phyloP scores from a whole-genome alignment of 2,888 invertebrate species.

The Blomia tropicalis region DNA sequence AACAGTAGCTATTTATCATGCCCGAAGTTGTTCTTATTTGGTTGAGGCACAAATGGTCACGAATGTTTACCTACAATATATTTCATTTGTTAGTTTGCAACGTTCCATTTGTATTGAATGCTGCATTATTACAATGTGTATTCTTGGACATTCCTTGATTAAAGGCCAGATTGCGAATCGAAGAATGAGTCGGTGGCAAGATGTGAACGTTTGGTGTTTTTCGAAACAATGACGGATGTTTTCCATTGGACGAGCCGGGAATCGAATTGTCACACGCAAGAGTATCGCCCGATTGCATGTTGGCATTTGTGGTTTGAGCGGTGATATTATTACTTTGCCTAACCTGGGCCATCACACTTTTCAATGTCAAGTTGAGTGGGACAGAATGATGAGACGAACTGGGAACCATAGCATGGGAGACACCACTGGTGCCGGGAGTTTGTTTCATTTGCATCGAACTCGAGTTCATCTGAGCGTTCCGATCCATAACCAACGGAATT shows the following conservation, averaged over 20 bases:
- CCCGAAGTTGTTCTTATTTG: neutral
- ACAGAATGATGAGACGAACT: constrained; percentile 4
- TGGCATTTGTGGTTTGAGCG: neutral
- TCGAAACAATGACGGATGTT: constrained; percentile 3
- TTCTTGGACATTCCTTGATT: neutral
- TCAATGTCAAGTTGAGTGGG: constrained; percentile 8
- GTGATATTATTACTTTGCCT: neutral
- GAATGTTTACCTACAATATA: neutral
- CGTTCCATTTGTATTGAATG: constrained; percentile 2
- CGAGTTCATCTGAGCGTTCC: neutral
- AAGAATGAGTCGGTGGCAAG: constrained; percentile 14
- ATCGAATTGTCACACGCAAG: neutral
- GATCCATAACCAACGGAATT: neutral
- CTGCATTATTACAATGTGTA: neutral
- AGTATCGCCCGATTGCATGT: constrained; percentile 2
- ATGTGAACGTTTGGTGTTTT: constrained; percentile 6
- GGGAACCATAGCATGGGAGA: neutral
- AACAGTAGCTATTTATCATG: neutral
- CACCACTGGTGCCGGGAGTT: neutral
- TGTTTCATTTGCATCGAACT: constrained; percentile 5
- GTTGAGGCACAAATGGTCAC: neutral
- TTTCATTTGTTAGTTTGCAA: constrained; percentile 7
- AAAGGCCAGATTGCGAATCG: constrained; percentile 1
- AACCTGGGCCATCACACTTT: neutral
- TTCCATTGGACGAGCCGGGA: constrained; percentile 8